Evolutionary conservation across 2,888 invertebrate genomes (phyloP).

Genomic region (Cosmopolites sordidus): DNA sequence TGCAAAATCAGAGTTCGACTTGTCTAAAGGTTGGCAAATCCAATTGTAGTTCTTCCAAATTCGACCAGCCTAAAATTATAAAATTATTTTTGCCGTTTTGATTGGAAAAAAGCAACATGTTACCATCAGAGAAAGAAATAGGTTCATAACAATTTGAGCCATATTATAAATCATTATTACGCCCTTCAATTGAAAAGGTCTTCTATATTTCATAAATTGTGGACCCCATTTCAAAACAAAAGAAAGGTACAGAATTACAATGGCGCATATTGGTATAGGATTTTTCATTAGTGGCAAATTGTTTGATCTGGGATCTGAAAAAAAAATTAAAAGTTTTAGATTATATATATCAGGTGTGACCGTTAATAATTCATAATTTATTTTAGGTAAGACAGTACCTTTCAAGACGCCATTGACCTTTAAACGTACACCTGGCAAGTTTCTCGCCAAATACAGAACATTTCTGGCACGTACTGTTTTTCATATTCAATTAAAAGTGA

Average conservation of each 20-base stretch:
- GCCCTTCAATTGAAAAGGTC: slow-evolving; percentile 67
- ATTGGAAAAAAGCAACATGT: too few relatives aligned
- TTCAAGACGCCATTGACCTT: too few relatives aligned
- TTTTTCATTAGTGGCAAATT: slow-evolving; percentile 71
- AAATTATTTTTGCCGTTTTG: slow-evolving; percentile 55
- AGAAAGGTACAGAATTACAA: slow-evolving; percentile 62
- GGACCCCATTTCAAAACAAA: slow-evolving; percentile 75
- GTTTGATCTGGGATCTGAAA: slow-evolving; percentile 67
- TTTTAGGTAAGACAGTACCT: too few relatives aligned
- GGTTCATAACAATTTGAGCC: slow-evolving; percentile 76
- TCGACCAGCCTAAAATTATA: neutral
- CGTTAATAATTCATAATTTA: too few relatives aligned
- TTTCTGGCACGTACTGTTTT: too few relatives aligned
- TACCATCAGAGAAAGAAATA: too few relatives aligned
- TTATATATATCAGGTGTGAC: too few relatives aligned
- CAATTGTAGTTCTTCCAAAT: slow-evolving; percentile 62
- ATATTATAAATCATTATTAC: slow-evolving; percentile 79
- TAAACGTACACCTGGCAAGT: too few relatives aligned
- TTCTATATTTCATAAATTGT: slow-evolving; percentile 67
- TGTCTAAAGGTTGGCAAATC: slow-evolving; percentile 89
- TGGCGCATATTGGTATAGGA: slow-evolving; percentile 64
- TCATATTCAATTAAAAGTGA: too few relatives aligned
- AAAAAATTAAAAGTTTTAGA: too few relatives aligned
- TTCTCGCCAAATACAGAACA: too few relatives aligned
- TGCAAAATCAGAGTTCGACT: slow-evolving; percentile 69